Conservation (phyloP, 2,797 vertebrate genomes). For the Siniperca scherzeri region DNA sequence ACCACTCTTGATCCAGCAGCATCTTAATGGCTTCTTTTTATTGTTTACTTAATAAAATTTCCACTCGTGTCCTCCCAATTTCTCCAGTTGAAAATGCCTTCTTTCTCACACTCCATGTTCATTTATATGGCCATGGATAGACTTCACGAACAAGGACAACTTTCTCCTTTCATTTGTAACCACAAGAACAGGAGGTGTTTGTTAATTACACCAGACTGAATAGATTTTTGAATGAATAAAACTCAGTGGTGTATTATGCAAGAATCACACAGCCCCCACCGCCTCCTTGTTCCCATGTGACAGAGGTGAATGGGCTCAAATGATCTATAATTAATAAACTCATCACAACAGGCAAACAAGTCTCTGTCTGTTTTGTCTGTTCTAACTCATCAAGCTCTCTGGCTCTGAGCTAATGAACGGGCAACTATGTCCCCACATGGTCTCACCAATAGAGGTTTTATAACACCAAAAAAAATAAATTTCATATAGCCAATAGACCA, state of each 20-base stretch:
- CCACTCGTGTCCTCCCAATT: not conserved
- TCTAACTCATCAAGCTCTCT: conserved; percentile 48
- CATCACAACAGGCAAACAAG: conserved; percentile 19
- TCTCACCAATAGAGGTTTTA: conserved; percentile 50
- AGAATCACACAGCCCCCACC: not conserved
- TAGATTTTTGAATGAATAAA: conserved; percentile 17
- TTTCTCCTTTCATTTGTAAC: not conserved
- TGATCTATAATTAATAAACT: conserved; percentile 38
- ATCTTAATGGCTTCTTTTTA: not conserved
- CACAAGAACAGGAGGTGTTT: not conserved
- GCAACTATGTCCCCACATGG: conserved; percentile 55
- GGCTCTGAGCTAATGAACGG: conserved; percentile 45
- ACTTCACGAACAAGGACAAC: not conserved
- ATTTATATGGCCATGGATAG: not conserved
- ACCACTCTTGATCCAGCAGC: not conserved
- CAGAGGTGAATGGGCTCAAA: conserved; percentile 38
- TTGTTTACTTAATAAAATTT: conserved; percentile 5
- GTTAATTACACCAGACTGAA: not conserved
- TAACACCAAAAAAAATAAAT: conserved; percentile 31
- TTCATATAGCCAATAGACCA: conserved; percentile 49
- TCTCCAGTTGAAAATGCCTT: not conserved
- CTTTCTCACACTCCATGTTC: not conserved
- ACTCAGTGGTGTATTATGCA: conserved; percentile 26
- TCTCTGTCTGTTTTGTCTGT: conserved; percentile 27
- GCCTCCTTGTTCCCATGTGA: conserved; percentile 21